A percentile compares a stretch with the other conserved stretches of the same genome.
Evolutionary conservation across 2,888 invertebrate species (phyloP).

Genomic region (Leptinotarsa haldemani): DNA sequence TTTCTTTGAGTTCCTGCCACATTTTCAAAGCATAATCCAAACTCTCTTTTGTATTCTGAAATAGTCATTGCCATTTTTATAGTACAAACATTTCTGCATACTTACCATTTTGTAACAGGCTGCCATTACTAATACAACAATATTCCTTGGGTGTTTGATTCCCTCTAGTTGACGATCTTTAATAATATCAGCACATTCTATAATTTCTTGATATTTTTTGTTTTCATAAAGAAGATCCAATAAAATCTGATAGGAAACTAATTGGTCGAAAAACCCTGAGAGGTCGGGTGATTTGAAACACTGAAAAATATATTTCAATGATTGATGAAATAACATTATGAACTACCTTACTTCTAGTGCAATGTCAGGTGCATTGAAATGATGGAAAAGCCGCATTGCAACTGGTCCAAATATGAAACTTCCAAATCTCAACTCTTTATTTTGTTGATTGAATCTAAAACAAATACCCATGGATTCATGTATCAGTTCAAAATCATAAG

Average conservation of each 20-base stretch:
- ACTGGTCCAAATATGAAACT: conserved; percentile 85
- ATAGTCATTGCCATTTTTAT: conserved; percentile 16
- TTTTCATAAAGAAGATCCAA: conserved; percentile 79
- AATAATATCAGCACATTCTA: conserved; percentile 73
- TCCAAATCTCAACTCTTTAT: conserved; percentile 79
- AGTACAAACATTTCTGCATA: conserved; percentile 1
- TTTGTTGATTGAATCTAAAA: conserved; percentile 76
- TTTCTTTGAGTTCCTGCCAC: conserved; percentile 71
- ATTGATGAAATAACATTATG: not conserved
- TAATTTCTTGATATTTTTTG: conserved; percentile 75
- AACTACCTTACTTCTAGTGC: conserved; percentile 67
- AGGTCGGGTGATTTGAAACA: conserved; percentile 74
- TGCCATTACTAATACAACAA: conserved; percentile 75
- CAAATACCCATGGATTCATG: conserved; percentile 38
- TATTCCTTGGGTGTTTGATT: conserved; percentile 76
- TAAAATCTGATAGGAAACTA: conserved; percentile 75
- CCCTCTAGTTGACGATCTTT: conserved; percentile 73
- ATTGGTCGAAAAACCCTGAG: conserved; percentile 78
- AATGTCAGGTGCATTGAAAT: conserved; percentile 75
- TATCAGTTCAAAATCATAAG: too few relatives aligned
- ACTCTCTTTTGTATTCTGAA: conserved; percentile 78
- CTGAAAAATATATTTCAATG: conserved; percentile 63
- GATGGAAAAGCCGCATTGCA: conserved; percentile 82
- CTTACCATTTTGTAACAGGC: conserved; percentile 82
- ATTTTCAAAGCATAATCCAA: conserved; percentile 73